Evolutionary conservation across 1,140 invertebrate genomes (phyloP).

Genomic region (Homalodisca vitripennis): DNA sequence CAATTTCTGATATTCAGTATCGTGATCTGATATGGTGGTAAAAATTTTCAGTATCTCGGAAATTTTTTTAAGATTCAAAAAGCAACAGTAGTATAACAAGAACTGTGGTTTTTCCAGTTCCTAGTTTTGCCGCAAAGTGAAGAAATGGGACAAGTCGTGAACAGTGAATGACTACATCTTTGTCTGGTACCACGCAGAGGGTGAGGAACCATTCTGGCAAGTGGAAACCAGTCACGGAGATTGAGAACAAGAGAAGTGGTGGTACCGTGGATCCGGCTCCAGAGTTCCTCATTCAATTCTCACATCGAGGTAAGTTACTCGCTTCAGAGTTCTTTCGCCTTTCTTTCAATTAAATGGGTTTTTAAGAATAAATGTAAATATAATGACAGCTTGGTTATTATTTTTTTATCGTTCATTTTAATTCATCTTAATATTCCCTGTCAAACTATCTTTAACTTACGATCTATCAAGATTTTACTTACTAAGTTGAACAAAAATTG

Average conservation of each 20-base stretch:
- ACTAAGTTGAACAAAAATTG: no score
- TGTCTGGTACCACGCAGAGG: constrained; percentile 82
- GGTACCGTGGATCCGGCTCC: constrained; percentile 70
- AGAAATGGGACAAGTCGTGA: constrained; percentile 66
- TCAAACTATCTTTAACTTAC: no score
- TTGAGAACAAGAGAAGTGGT: constrained; percentile 58
- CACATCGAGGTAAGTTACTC: constrained; percentile 72
- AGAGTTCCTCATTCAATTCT: constrained; percentile 72
- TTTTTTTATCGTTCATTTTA: no score
- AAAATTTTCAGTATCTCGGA: not conserved
- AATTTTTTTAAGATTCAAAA: not conserved
- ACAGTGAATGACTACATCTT: constrained; percentile 71
- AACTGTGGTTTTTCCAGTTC: constrained; percentile 59
- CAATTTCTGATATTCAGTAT: not conserved
- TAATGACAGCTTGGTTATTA: no score
- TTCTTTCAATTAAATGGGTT: no score
- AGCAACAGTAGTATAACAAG: no score
- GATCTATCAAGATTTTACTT: no score
- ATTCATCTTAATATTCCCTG: no score
- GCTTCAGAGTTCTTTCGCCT: no score
- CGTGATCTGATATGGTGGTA: no score
- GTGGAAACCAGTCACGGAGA: constrained; percentile 56
- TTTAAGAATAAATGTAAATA: no score
- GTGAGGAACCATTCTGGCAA: constrained; percentile 66
- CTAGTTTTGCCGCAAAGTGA: constrained; percentile 59